A percentile compares a stretch with the other conserved stretches of the same genome.
Evolutionary conservation across 2,113 vertebrate genomes (phyloP).

Genomic region (Acrocephalus kingi): DNA sequence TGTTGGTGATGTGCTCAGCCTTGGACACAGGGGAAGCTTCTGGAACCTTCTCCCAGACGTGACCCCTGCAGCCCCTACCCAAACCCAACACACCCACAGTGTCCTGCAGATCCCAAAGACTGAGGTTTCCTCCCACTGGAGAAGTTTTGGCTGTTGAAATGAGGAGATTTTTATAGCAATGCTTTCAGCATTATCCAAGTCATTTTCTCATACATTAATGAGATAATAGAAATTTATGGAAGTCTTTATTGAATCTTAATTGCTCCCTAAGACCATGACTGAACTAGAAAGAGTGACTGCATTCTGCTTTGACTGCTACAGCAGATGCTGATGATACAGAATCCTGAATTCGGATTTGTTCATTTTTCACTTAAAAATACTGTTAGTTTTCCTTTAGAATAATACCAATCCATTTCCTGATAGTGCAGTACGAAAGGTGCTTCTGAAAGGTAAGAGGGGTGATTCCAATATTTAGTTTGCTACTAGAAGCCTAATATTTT

Average conservation of each 20-base stretch:
- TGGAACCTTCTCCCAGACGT: neutral
- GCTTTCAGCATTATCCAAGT: neutral
- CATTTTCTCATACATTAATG: slow-evolving; percentile 34
- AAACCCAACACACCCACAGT: accelerated
- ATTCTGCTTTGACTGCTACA: neutral
- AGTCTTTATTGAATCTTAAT: slow-evolving; percentile 53
- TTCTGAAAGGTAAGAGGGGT: neutral
- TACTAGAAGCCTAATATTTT: neutral
- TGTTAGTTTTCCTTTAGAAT: neutral
- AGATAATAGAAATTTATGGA: slow-evolving; percentile 37
- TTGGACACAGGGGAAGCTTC: neutral
- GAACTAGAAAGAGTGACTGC: neutral
- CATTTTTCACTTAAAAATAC: neutral
- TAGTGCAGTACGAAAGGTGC: neutral
- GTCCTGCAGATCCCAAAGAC: neutral
- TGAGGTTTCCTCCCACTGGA: neutral
- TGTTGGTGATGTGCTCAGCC: neutral
- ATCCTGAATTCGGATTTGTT: neutral
- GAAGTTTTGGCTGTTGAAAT: neutral
- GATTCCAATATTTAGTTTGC: neutral
- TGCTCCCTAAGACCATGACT: slow-evolving; percentile 15
- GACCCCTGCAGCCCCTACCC: neutral
- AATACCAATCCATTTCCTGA: neutral
- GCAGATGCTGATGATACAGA: neutral
- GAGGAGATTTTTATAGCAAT: neutral